Percentiles rank a stretch among this genome's conserved stretches.
Evolutionary conservation across 2,888 invertebrate species (phyloP).

Genomic region (Beris chalybata): DNA sequence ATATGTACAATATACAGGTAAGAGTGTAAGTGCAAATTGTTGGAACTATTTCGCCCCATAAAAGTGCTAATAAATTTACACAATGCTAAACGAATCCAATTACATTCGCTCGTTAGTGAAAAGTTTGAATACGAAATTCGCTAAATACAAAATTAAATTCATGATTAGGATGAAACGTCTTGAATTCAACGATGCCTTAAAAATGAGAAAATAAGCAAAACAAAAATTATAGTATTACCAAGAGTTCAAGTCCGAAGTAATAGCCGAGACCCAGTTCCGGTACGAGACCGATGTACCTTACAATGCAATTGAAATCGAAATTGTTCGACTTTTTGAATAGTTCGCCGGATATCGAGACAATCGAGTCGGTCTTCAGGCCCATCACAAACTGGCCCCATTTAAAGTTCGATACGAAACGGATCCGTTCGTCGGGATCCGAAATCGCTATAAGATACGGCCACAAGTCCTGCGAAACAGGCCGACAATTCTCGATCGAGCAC

Average conservation of each 20-base stretch:
- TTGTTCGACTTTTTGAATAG: constrained; percentile 43
- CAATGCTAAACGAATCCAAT: too few relatives aligned
- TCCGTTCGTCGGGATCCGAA: constrained; percentile 58
- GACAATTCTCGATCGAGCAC: constrained; percentile 45
- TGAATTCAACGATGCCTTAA: too few relatives aligned
- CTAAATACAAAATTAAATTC: too few relatives aligned
- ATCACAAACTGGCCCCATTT: constrained; percentile 56
- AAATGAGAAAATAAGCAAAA: constrained; percentile 16
- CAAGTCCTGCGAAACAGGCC: constrained; percentile 48
- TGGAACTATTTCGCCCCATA: too few relatives aligned
- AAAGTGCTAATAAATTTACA: too few relatives aligned
- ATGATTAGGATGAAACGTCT: too few relatives aligned
- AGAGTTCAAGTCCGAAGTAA: constrained; percentile 61
- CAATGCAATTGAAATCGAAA: constrained; percentile 54
- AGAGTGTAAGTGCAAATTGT: too few relatives aligned
- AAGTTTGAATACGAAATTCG: too few relatives aligned
- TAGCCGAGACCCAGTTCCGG: constrained; percentile 59
- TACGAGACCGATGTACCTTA: constrained; percentile 60
- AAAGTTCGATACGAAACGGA: constrained; percentile 57
- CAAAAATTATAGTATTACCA: constrained; percentile 52
- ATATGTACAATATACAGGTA: too few relatives aligned
- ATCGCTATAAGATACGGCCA: constrained; percentile 61
- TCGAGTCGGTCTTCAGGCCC: constrained; percentile 45
- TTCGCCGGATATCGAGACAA: constrained; percentile 56
- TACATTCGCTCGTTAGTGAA: too few relatives aligned